Conservation (phyloP, 2,888 invertebrate genomes). For the Erynnis tages region DNA sequence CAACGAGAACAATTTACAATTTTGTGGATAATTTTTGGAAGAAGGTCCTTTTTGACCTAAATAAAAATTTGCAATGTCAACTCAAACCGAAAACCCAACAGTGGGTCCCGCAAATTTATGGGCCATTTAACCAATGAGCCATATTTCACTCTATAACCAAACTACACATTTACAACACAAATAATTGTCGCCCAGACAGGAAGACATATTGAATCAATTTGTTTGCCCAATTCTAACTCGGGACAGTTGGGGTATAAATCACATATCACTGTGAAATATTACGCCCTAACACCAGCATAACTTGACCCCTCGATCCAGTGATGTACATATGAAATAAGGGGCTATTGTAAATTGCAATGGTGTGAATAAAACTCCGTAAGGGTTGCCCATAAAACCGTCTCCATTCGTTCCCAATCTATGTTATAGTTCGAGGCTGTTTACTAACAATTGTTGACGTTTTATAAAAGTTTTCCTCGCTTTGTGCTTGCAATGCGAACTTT, state of each 20-base stretch:
- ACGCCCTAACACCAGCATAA: conserved; percentile 35
- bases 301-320: conserved; percentile 25
- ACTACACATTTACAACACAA: conserved; percentile 33
- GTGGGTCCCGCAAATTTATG: neutral
- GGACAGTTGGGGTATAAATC: conserved; percentile 52
- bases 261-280: conserved; percentile 59
- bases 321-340: conserved; percentile 18
- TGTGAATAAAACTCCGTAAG: conserved; percentile 36
- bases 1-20: too few relatives aligned
- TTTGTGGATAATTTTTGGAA: too few relatives aligned
- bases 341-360: conserved; percentile 14
- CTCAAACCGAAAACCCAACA: too few relatives aligned
- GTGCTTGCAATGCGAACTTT: neutral
- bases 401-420: conserved; percentile 25
- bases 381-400: conserved; percentile 31
- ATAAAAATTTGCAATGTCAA: too few relatives aligned
- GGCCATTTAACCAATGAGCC: conserved; percentile 1
- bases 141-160: conserved; percentile 24
- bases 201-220: conserved; percentile 62
- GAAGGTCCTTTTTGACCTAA: too few relatives aligned
- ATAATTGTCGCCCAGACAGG: conserved; percentile 46
- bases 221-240: conserved; percentile 53
- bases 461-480: neutral
- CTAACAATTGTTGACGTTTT: neutral
- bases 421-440: neutral